Percentiles rank a stretch among this genome's conserved stretches.
Evolutionary conservation across 2,888 invertebrate genomes (phyloP).

Genomic region (Bimastos eiseni): DNA sequence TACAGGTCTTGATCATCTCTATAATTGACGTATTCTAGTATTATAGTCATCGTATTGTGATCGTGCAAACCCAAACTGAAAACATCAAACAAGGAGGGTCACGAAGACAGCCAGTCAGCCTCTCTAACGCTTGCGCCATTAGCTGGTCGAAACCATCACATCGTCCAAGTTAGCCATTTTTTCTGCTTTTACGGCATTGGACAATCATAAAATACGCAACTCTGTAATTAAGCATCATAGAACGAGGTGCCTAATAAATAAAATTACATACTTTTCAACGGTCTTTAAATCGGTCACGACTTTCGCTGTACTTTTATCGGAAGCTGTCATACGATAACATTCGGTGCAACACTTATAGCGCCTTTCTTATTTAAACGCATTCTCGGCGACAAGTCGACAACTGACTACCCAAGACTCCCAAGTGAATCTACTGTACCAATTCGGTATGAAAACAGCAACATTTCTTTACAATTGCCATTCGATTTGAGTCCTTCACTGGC

Average conservation of each 20-base stretch:
- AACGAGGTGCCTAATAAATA: neutral
- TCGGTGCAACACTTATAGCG: neutral
- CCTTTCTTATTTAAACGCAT: neutral
- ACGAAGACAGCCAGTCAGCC: neutral
- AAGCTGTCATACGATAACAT: neutral
- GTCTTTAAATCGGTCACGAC: constrained; percentile 5
- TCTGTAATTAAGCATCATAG: neutral
- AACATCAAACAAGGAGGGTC: neutral
- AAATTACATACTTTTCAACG: constrained; percentile 6
- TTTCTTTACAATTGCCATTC: neutral
- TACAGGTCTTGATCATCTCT: no score
- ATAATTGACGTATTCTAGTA: no score
- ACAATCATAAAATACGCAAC: neutral
- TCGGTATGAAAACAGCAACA: neutral
- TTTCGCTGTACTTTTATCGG: neutral
- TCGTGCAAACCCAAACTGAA: neutral
- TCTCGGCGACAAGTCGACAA: neutral
- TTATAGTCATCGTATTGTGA: neutral
- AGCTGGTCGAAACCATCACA: neutral
- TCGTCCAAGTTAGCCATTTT: neutral
- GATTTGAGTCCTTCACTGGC: neutral
- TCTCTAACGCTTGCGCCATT: neutral
- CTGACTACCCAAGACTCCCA: neutral
- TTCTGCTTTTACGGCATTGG: neutral
- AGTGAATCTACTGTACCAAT: neutral